Percentiles rank a stretch among this genome's conserved stretches.
phyloP scores from a whole-genome alignment of 2,797 vertebrate species.

The Clarias pachynema region DNA sequence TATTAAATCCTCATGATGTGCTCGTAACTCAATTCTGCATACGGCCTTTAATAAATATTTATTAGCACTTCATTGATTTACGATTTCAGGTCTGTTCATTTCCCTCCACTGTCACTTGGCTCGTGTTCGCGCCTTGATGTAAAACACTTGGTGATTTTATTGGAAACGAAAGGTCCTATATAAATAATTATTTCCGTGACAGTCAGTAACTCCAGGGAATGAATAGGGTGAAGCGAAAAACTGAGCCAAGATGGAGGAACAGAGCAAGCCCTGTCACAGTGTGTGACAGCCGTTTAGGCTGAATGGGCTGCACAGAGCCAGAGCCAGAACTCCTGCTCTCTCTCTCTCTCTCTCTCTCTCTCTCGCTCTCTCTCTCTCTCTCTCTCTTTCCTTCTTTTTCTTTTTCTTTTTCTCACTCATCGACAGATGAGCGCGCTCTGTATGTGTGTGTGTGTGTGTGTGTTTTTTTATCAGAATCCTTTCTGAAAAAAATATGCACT shows the following conservation, averaged over 20 bases:
- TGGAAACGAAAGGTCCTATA: conserved; percentile 22
- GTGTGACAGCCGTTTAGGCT: conserved; percentile 15
- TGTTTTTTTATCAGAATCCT: neutral
- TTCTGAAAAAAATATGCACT: neutral
- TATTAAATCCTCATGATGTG: neutral
- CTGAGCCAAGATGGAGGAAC: conserved; percentile 33
- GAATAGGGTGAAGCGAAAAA: conserved; percentile 19
- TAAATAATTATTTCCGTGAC: conserved; percentile 15
- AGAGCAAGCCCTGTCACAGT: conserved; percentile 15
- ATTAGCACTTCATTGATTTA: neutral
- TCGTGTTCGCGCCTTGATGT: neutral
- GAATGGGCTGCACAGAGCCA: neutral
- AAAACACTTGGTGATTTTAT: neutral
- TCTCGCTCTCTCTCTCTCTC: neutral
- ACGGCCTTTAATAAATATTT: neutral
- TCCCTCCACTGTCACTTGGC: neutral
- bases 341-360: neutral
- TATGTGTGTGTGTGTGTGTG: neutral
- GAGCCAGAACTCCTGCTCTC: neutral
- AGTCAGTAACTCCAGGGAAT: conserved; percentile 15
- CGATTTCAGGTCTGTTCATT: neutral
- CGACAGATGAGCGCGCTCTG: neutral
- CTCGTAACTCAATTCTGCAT: neutral
- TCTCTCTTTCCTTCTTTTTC: neutral
- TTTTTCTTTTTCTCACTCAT: neutral